These are phyloP conservation scores for Pelobates cultripes DNA, from an alignment of 2,797 vertebrate species.

Conservation along the genomic window DNA sequence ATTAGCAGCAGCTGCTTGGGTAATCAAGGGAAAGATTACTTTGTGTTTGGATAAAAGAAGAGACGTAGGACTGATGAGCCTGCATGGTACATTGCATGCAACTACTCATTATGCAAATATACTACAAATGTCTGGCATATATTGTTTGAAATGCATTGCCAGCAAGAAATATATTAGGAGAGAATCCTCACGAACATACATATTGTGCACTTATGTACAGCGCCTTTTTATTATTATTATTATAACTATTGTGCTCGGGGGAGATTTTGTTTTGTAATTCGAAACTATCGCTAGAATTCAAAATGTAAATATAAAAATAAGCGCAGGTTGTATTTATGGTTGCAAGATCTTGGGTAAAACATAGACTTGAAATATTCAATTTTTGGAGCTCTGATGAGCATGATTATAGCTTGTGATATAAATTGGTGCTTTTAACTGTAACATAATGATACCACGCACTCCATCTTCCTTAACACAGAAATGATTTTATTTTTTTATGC, in stretches of 20 bases:
- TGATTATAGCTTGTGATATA: too few species aligned
- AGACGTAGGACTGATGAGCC: not conserved
- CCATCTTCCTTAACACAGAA: too few species aligned
- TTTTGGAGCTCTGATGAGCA: too few species aligned
- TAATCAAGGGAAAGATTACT: conserved; percentile 35
- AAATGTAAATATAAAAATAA: too few species aligned
- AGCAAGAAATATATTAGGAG: not conserved
- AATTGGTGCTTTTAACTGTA: too few species aligned
- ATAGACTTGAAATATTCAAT: too few species aligned
- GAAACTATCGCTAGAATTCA: too few species aligned
- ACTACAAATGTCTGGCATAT: not conserved
- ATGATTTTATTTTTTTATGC: too few species aligned
- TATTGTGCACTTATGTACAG: not conserved
- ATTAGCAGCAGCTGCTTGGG: conserved; percentile 43
- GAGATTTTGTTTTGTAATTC: not conserved
- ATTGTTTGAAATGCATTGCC: not conserved
- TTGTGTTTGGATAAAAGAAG: conserved; percentile 21
- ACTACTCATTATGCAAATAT: conserved; percentile 33
- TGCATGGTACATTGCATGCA: not conserved
- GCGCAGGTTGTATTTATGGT: too few species aligned
- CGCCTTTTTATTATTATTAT: not conserved
- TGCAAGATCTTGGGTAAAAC: too few species aligned
- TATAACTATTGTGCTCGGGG: not conserved
- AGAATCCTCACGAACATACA: not conserved
- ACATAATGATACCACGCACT: too few species aligned